Base-by-base conservation (phyloP, 2,888 invertebrate species). In the Himalopsyche tibetana region DNA sequence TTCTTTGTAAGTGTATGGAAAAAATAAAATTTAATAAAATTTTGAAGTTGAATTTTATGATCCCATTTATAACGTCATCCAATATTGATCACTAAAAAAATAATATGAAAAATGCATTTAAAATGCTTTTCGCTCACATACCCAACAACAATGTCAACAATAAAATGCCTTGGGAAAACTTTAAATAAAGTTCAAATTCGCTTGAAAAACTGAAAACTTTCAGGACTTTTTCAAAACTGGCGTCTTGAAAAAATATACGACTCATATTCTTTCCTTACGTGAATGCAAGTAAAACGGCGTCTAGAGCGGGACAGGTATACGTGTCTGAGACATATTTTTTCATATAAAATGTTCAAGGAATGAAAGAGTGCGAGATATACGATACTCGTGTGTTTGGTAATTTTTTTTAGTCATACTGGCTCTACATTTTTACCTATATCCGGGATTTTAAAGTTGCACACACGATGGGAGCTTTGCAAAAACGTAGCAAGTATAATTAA, bases 341-440 rank as follows among this genome's bases (percentile, higher is more conserved):
- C 84, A 81, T 84, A 82, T 84, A 84, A 84, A 84, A 84, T 84
- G 84, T 82, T 81, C 84, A 80, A 51, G 42, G 84, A 45, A 55
- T 51, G 84, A 84, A 74, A 74, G 74, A 74, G 74, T 36, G 84
- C 82, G 84, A 81, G 84, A 84, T 84, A 84, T 81, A 81, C 81
- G 84, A 84, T 84, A 84, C 45, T 36, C 81, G 81, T 63, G 84
- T 84, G 84, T 81, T 84, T 84, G 84, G 84, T 56, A 80, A 36
- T 51, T 82, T 55, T 82, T 82, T 56, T 82, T 56, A 56, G 74
- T 69, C 69, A 38, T 51, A 83, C 83, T 28, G 45, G 69, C 81
- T 84, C 84, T 85, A 83, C 79, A 84, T 87, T 87, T 69, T 84
- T 82, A 86, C 84, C 86, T 81, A 84, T 85, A 87, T 86, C 86